Evolutionary conservation across 2,888 invertebrate species (phyloP), one percentile per base, ranked within the genome.

Genomic region (Myathropa florea): DNA sequence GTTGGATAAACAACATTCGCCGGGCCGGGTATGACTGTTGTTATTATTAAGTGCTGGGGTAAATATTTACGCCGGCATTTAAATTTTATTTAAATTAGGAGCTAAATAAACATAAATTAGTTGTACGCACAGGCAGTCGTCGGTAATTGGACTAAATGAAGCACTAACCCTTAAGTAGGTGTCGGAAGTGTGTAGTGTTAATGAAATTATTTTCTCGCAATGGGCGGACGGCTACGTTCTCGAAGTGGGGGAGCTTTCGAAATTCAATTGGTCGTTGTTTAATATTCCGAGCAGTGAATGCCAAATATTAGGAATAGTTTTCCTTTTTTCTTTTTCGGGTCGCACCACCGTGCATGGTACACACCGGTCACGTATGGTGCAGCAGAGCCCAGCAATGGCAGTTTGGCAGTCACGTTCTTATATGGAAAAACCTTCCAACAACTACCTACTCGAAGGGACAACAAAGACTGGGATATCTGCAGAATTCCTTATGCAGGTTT

Each of bases 1-100:
- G 72, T 57, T 72, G 64, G 28, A 63, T 79, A 79, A 70, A 70
- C 70, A 79, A 26, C 70, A 79, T 23, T 36, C 21, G 21, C 9
- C 7, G 6, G 6, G 61, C 39, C 30, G 65, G 60, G 18, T 18
- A 80, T 70, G 64, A 75, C 75, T 78, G 68, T 68, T 78, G 72
- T 36, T 53, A 60, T 73, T 64, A 70, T 67, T 65, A 82, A 82
- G 68, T 82, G 68, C 39, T 10, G 24, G 39, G 21, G 60, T 73
- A 77, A 73, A 85, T 64, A 82, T 78, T 77, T 73, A 64, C 18
- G 36, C 53, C 36, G 23, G 14, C 36, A 78, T 77, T 82, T 57
- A 73, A 85, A 85, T 82, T 85, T 65, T 77, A 73, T 82, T 85
- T 77, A 85, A 85, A 82, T 82, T 78, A 61, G 39, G 67, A 55